These are phyloP conservation scores for Yponomeuta cagnagella DNA, from an alignment of 2,888 invertebrate genomes.

Conservation along the genomic window DNA sequence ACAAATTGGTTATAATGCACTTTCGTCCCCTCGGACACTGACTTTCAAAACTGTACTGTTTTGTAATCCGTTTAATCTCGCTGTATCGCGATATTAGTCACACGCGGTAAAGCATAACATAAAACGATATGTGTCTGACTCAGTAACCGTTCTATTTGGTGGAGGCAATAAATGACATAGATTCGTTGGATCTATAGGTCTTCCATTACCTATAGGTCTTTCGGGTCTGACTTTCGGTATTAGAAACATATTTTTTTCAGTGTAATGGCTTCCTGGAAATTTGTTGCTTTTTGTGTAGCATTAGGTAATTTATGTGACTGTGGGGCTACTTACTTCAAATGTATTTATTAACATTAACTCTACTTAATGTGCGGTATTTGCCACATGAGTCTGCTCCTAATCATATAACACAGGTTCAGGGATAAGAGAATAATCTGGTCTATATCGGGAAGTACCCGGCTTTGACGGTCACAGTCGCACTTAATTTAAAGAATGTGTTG, in stretches of 20 bases:
- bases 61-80: not conserved
- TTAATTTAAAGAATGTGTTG: not conserved
- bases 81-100: not conserved
- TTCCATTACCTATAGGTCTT: too few relatives aligned
- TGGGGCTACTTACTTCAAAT: too few relatives aligned
- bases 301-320: too few relatives aligned
- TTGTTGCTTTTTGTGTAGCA: too few relatives aligned
- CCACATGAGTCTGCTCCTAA: too few relatives aligned
- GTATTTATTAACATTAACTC: too few relatives aligned
- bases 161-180: too few relatives aligned
- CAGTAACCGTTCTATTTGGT: not conserved
- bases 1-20: conserved; percentile 6
- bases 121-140: not conserved
- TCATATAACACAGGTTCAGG: not conserved
- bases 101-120: conserved; percentile 1
- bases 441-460: not conserved
- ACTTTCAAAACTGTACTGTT: not conserved
- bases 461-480: not conserved
- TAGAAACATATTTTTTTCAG: too few relatives aligned
- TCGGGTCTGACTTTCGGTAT: too few relatives aligned
- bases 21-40: not conserved
- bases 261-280: too few relatives aligned
- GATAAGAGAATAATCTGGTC: not conserved
- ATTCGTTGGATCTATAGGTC: too few relatives aligned
- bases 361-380: too few relatives aligned